Percentiles rank a stretch among this genome's conserved stretches.
Evolutionary conservation across 2,797 vertebrate genomes (phyloP).

Genomic region (Hippoglossus hippoglossus): DNA sequence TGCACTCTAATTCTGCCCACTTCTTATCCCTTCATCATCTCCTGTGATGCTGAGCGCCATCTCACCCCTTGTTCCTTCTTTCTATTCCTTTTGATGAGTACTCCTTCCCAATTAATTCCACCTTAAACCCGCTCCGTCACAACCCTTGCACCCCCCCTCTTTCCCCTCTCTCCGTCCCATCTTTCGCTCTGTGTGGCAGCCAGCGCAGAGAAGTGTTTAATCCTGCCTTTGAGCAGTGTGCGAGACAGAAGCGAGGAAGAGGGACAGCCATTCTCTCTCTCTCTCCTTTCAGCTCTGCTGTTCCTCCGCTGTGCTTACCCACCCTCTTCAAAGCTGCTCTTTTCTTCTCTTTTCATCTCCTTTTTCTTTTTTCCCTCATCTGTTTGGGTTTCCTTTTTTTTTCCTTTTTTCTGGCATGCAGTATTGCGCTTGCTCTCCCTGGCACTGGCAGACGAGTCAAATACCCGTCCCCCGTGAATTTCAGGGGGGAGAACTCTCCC

Average conservation of each 20-base stretch:
- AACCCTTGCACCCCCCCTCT: background rate
- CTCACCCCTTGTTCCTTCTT: slow-evolving; percentile 41
- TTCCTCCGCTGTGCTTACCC: slow-evolving; percentile 73
- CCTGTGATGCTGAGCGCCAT: slow-evolving; percentile 19
- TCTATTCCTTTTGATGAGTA: slow-evolving; percentile 64
- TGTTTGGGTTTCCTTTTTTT: slow-evolving; percentile 77
- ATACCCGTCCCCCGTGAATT: slow-evolving; percentile 71
- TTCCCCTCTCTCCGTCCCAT: slow-evolving; percentile 55
- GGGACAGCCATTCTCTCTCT: slow-evolving; percentile 74
- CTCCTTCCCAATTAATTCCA: slow-evolving; percentile 70
- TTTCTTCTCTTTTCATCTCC: slow-evolving; percentile 77
- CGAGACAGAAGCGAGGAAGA: slow-evolving; percentile 64
- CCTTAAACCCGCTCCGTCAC: slow-evolving; percentile 63
- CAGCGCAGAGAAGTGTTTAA: slow-evolving; percentile 80
- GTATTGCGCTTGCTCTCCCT: slow-evolving; percentile 63
- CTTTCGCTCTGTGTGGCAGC: slow-evolving; percentile 78
- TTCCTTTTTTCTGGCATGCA: slow-evolving; percentile 53
- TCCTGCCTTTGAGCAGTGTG: slow-evolving; percentile 80
- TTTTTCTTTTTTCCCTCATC: slow-evolving; percentile 74
- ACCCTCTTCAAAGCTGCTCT: slow-evolving; percentile 81
- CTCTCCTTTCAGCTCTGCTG: slow-evolving; percentile 63
- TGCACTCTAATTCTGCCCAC: slow-evolving; percentile 29
- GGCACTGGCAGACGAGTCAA: slow-evolving; percentile 71
- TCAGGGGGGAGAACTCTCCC: slow-evolving; percentile 47
- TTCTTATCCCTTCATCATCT: slow-evolving; percentile 55